Evolutionary conservation across 2,113 vertebrate species (phyloP).

Genomic region (Hippocampus barbouri): DNA sequence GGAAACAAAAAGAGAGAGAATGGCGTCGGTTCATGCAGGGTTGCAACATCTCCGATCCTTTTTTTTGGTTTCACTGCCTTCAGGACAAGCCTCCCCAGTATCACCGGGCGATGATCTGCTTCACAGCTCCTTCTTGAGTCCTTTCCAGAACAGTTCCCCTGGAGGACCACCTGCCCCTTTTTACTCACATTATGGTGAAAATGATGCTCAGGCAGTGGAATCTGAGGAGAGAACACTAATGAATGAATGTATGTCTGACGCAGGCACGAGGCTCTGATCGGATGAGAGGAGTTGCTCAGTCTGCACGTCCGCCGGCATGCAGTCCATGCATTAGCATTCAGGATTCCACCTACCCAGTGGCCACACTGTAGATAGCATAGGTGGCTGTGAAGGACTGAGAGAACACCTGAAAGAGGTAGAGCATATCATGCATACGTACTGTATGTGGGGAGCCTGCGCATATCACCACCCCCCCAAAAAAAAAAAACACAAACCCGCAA

Average conservation of each 20-base stretch:
- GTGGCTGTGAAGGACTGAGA: conserved; percentile 79
- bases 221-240: conserved; percentile 32
- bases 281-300: conserved; percentile 35
- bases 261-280: conserved; percentile 45
- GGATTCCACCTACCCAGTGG: conserved; percentile 75
- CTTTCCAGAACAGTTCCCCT: conserved; percentile 20
- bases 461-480: background rate
- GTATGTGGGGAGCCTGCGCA: background rate
- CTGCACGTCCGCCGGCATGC: conserved; percentile 27
- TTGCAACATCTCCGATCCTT: conserved; percentile 28
- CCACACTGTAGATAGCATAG: conserved; percentile 77
- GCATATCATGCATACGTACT: conserved; percentile 57
- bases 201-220: conserved; percentile 56
- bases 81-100: conserved; percentile 50
- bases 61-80: conserved; percentile 16
- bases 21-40: conserved; percentile 63
- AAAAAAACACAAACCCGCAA: background rate
- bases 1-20: conserved; percentile 43
- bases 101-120: conserved; percentile 36
- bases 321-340: conserved; percentile 73
- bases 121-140: conserved; percentile 30
- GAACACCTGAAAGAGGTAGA: conserved; percentile 77
- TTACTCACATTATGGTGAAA: conserved; percentile 31
- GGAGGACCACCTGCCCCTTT: conserved; percentile 17
- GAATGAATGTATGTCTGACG: conserved; percentile 59